phyloP scores from a whole-genome alignment of 2,797 vertebrate species.

The Chaunax sp. region DNA sequence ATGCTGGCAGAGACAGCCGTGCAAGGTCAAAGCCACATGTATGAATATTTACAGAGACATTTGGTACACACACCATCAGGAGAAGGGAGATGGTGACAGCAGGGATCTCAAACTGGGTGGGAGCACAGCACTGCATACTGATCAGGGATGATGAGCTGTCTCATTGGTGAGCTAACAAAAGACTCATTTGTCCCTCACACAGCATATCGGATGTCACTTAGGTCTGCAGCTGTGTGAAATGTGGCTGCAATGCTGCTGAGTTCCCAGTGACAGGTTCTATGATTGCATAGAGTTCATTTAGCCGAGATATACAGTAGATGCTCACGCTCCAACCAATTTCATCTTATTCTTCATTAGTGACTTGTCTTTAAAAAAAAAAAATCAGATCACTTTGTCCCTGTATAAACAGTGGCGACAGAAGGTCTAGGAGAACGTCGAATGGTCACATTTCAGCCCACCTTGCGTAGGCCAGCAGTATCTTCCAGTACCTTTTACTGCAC shows the following conservation, averaged over 20 bases:
- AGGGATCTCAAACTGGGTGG: conserved; percentile 35
- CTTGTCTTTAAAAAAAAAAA: conserved; percentile 17
- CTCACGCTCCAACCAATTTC: not conserved
- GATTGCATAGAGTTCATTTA: conserved; percentile 3
- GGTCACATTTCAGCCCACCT: conserved; percentile 42
- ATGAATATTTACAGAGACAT: conserved; percentile 55
- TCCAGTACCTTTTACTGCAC: conserved; percentile 42
- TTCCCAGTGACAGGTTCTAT: conserved; percentile 21
- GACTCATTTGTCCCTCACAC: conserved; percentile 14
- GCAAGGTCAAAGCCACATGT: conserved; percentile 47
- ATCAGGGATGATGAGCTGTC: conserved; percentile 51
- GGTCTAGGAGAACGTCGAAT: conserved; percentile 6
- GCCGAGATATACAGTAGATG: not conserved
- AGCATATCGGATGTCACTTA: conserved; percentile 4
- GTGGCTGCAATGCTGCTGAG: not conserved
- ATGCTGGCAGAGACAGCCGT: not conserved
- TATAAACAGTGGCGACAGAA: conserved; percentile 9
- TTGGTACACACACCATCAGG: conserved; percentile 23
- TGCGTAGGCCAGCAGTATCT: conserved; percentile 41
- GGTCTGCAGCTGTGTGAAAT: conserved; percentile 3
- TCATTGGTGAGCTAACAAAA: conserved; percentile 31
- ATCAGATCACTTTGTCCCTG: conserved; percentile 8
- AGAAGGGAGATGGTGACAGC: conserved; percentile 36
- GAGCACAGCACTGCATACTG: conserved; percentile 48
- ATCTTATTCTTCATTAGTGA: conserved; percentile 6